Evolutionary conservation across 35 echinoderm and acorn worm species (phyloP).

Genomic region (Chiridota heheva): DNA sequence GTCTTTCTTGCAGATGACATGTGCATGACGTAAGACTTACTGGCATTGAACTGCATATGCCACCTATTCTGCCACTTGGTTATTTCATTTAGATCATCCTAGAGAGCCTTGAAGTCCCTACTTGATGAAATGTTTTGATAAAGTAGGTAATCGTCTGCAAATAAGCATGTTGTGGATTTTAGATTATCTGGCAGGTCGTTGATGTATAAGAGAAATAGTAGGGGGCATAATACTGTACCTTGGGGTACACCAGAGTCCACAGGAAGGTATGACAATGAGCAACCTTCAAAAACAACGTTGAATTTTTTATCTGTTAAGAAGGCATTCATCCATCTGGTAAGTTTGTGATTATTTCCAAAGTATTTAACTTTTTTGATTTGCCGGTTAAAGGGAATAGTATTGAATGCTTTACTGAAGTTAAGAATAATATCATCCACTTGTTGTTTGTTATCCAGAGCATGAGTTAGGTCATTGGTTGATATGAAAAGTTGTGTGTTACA

Average conservation of each 20-base stretch:
- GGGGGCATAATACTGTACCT: slow-evolving; percentile 24
- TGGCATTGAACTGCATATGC: slow-evolving; percentile 19
- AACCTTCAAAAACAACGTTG: slow-evolving; percentile 18
- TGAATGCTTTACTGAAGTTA: slow-evolving; percentile 50
- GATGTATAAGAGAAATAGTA: slow-evolving; percentile 48
- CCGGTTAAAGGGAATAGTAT: slow-evolving; percentile 35
- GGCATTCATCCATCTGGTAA: slow-evolving; percentile 15
- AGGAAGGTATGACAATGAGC: background rate
- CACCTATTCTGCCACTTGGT: slow-evolving; percentile 26
- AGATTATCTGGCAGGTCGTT: slow-evolving; percentile 46
- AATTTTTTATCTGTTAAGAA: slow-evolving; percentile 1
- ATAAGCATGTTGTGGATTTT: slow-evolving; percentile 24
- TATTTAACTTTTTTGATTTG: slow-evolving; percentile 34
- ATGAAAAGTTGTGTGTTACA: slow-evolving; percentile 52
- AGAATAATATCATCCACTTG: slow-evolving; percentile 52
- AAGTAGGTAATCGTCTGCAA: slow-evolving; percentile 39
- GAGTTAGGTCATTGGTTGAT: slow-evolving; percentile 20
- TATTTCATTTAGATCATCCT: slow-evolving; percentile 21
- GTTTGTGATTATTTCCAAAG: background rate
- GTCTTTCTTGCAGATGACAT: slow-evolving; percentile 26
- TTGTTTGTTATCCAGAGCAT: background rate
- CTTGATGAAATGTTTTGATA: slow-evolving; percentile 7
- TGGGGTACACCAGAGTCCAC: slow-evolving; percentile 35
- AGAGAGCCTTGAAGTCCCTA: slow-evolving; percentile 1
- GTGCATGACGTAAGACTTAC: slow-evolving; percentile 32